phyloP scores from a whole-genome alignment of 2,888 invertebrate genomes.

The Chironomus riparius region DNA sequence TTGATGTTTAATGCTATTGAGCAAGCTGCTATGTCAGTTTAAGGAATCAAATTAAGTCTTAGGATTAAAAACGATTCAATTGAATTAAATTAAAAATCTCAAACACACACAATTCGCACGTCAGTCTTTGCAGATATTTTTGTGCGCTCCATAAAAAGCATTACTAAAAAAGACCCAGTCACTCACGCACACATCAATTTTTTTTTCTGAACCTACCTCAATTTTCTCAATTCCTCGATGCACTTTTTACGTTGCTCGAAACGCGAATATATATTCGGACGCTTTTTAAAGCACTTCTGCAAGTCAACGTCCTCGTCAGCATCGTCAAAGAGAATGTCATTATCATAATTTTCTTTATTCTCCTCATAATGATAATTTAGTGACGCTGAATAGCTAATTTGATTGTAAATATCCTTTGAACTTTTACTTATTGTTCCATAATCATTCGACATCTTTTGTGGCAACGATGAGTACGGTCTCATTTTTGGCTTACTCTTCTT shows the following conservation, averaged over 20 bases:
- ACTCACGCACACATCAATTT: too few species aligned
- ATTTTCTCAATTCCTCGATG: slow-evolving; percentile 16
- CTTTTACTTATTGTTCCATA: not conserved
- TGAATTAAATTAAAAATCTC: too few species aligned
- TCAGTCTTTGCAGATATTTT: too few species aligned
- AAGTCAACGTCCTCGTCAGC: slow-evolving; percentile 10
- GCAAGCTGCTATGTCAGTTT: too few species aligned
- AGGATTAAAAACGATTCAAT: too few species aligned
- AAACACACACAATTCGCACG: too few species aligned
- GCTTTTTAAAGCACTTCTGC: slow-evolving; percentile 18
- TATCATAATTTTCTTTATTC: slow-evolving; percentile 21
- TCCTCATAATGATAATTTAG: not conserved
- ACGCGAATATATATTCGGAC: not conserved
- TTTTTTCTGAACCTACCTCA: slow-evolving; percentile 6
- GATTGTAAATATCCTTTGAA: slow-evolving; percentile 23
- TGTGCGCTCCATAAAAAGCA: too few species aligned
- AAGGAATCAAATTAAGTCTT: too few species aligned
- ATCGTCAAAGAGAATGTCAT: not conserved
- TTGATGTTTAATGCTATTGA: too few species aligned
- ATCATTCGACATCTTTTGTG: not conserved
- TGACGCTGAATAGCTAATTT: slow-evolving; percentile 1
- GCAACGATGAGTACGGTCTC: not conserved
- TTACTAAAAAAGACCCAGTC: too few species aligned
- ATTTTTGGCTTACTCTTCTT: not conserved
- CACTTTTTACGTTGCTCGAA: slow-evolving; percentile 20